Base-by-base conservation (phyloP, 2,888 invertebrate genomes). In the Erebia palarica region DNA sequence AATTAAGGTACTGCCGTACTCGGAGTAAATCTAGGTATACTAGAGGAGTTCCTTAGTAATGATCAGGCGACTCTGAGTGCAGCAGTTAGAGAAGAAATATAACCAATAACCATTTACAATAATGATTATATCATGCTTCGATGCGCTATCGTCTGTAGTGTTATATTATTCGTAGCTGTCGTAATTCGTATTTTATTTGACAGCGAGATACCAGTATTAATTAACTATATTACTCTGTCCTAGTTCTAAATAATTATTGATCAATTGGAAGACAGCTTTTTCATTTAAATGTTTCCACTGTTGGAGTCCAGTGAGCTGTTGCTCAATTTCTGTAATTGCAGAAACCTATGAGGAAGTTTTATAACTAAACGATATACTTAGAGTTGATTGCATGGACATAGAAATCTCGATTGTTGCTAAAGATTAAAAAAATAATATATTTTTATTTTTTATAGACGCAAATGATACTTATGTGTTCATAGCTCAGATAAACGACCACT, bases 251-350 rank as follows among this genome's bases (percentile, higher is more conserved):
- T 44, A 47, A 14, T 36, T 42, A 18, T 18, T 57, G 21, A 57
- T 65, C 65, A 61, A 73, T 73, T 73, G 73, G 42, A 57, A 44
- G n/a, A 27, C 65, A 58, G 71, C 68, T 65, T 61, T 68, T 73
- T 59, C 70, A 70, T 70, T 68, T 68, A 65, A 61, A 71, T 65
- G 60, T 57, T 65, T 44, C 42, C 16, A 53, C 27, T 14, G 42
- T 11, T 14, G 14, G 27, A 42, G 55, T 55, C 16, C 51, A 16
- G 21, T 53, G 16, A 13, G 51, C 21, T 13, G 53, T 9, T 18
- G 58, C 36, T 44, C 21, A 57, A 58, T 55, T 44, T 10, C 3
- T 47, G 10, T 47, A 47, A 59, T 59, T 27, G n/a, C 47, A 27
- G 11, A 47, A 58, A 66, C 7, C 16, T 18, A 55, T 55, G 13